A percentile compares a stretch with the other conserved stretches of the same genome.
Evolutionary conservation across 2,797 vertebrate genomes (phyloP).

Genomic region (Gouania willdenowi): DNA sequence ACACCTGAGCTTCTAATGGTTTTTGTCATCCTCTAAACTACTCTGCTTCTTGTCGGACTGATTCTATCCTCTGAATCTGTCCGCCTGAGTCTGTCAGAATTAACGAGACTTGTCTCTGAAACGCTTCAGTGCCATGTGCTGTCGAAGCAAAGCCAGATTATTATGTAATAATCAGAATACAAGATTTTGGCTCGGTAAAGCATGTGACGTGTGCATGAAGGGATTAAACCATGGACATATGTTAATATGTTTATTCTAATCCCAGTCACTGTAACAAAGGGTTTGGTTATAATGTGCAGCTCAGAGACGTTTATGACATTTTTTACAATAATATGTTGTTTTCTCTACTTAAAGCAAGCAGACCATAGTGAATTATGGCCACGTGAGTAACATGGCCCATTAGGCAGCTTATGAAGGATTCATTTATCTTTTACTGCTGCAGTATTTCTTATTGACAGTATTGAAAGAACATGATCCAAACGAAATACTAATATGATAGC

Average conservation of each 20-base stretch:
- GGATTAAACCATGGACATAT: slow-evolving; percentile 7
- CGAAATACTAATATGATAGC: no score
- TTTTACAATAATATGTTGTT: no score
- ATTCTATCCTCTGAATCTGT: slow-evolving; percentile 3
- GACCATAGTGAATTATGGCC: slow-evolving; percentile 1
- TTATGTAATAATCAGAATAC: slow-evolving; percentile 44
- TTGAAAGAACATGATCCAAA: slow-evolving; percentile 14
- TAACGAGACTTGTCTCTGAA: slow-evolving; percentile 8
- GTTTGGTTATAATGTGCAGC: slow-evolving; percentile 27
- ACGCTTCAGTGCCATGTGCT: slow-evolving; percentile 17
- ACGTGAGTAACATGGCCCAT: not conserved
- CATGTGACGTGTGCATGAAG: slow-evolving; percentile 28
- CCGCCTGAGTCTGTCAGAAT: slow-evolving; percentile 10
- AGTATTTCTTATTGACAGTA: not conserved
- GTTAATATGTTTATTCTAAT: slow-evolving; percentile 47
- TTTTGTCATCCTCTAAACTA: not conserved
- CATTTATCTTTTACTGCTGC: slow-evolving; percentile 1
- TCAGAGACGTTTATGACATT: slow-evolving; percentile 22
- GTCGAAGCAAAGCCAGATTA: slow-evolving; percentile 29
- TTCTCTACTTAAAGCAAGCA: not conserved
- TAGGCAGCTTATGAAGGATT: slow-evolving; percentile 7
- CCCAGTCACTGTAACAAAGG: slow-evolving; percentile 21
- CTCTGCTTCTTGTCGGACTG: not conserved
- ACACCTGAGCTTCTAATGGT: no score
- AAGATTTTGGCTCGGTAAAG: slow-evolving; percentile 25